These are phyloP conservation scores for Xiphorhynchus erythropygius DNA, from an alignment of 2,797 vertebrate genomes.

Conservation along the genomic window DNA sequence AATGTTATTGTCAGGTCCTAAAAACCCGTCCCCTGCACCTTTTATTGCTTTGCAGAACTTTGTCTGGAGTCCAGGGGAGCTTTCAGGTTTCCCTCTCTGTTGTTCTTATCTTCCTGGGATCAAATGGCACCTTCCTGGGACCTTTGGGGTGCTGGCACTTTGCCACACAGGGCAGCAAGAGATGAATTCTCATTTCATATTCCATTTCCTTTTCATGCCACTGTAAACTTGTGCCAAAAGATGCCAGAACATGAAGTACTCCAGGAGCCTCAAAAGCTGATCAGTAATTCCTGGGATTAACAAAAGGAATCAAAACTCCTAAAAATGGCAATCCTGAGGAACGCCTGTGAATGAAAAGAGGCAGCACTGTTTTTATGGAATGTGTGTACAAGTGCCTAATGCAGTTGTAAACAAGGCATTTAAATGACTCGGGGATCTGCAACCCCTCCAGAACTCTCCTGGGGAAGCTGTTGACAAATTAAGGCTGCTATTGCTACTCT, in stretches of 20 bases:
- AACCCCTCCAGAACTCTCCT: slow-evolving; percentile 29
- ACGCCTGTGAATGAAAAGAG: not conserved
- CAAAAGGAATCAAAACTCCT: not conserved
- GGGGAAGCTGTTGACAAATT: slow-evolving; percentile 62
- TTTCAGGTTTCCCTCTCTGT: slow-evolving; percentile 27
- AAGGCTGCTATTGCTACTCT: slow-evolving; percentile 39
- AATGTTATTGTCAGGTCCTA: slow-evolving; percentile 58
- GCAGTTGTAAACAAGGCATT: slow-evolving; percentile 53
- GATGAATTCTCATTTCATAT: not conserved
- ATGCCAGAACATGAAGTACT: not conserved
- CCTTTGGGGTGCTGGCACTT: not conserved
- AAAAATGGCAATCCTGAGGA: not conserved
- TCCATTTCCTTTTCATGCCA: slow-evolving; percentile 1
- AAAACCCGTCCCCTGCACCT: slow-evolving; percentile 50
- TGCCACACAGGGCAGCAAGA: not conserved
- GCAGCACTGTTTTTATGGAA: not conserved
- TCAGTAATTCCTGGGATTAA: not conserved
- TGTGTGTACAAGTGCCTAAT: not conserved
- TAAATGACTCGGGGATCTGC: slow-evolving; percentile 44
- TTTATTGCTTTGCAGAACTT: slow-evolving; percentile 51
- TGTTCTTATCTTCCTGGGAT: slow-evolving; percentile 42
- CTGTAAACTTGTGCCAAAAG: not conserved
- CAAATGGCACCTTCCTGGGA: slow-evolving; percentile 40
- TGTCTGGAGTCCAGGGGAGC: slow-evolving; percentile 21
- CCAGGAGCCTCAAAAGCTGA: not conserved